Percentiles rank a stretch among this genome's conserved stretches.
Evolutionary conservation across 2,113 vertebrate species (phyloP).

Genomic region (Atlantisia rogersi): DNA sequence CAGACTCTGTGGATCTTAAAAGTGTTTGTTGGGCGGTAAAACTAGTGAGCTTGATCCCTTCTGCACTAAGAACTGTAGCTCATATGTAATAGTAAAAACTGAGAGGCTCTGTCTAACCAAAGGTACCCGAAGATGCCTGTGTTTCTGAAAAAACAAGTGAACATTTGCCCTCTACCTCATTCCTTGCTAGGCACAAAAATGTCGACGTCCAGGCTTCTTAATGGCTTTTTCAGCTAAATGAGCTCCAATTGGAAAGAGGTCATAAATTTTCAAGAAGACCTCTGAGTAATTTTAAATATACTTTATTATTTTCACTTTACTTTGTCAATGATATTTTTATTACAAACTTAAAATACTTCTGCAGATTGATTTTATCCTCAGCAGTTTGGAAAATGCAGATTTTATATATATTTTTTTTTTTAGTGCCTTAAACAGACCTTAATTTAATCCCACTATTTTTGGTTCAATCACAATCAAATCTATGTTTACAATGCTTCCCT

Average conservation of each 20-base stretch:
- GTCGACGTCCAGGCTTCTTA: not conserved
- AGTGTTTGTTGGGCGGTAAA: not conserved
- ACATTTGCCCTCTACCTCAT: not conserved
- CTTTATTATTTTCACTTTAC: conserved; percentile 58
- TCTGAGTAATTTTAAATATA: conserved; percentile 49
- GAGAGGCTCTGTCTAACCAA: not conserved
- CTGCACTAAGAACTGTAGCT: not conserved
- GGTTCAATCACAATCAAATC: conserved; percentile 64
- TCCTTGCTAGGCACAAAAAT: not conserved
- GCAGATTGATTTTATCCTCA: conserved; percentile 47
- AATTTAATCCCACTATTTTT: conserved; percentile 62
- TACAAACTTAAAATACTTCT: conserved; percentile 54
- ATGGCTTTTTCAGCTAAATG: conserved; percentile 40
- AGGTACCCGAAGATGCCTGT: not conserved
- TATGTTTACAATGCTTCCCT: conserved; percentile 67
- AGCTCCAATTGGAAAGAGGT: conserved; percentile 14
- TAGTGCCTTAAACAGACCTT: conserved; percentile 39
- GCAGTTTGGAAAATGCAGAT: conserved; percentile 2
- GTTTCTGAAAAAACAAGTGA: not conserved
- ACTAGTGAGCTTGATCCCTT: not conserved
- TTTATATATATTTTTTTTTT: not conserved
- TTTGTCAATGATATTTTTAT: conserved; percentile 62
- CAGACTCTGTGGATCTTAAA: not conserved
- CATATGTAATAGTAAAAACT: not conserved
- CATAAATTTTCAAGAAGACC: conserved; percentile 49